Base-by-base conservation (phyloP, 2,888 invertebrate species). In the Pollenia griseotomentosa region DNA sequence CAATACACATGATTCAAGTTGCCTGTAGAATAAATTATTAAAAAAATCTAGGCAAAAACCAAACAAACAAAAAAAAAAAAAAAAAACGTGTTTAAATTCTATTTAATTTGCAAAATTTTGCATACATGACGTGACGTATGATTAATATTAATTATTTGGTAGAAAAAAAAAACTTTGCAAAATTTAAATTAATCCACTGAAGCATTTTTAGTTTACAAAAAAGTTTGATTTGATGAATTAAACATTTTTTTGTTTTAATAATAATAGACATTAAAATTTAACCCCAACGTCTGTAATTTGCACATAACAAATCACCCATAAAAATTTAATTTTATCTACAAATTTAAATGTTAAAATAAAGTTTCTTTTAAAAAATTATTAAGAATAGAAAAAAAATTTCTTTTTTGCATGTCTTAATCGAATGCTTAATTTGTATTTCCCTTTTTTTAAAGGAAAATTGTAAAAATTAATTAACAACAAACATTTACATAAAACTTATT, bases 381-480 rank as follows among this genome's bases (percentile, higher is more conserved):
- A 23, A 59, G 12, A 23, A 23, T 2, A 42, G 40, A 44, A 63
- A 8, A 66, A 63, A 9, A 42, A 65, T 65, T 23, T n/a, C n/a
- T 19, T 66, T 65, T 33, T 14, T 44, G 48, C 40, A 48, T 57
- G 63, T 65, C 55, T 42, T 74, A 23, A 82, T n/a, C 44, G n/a
- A 44, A 48, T 11, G 46, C 57, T 65, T 66, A 83, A 83, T 83
- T 55, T 14, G 57, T 57, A 78, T 78, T 78, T 83, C 48, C 78
- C 48, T 78, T 73, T 19, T 74, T 42, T 61, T 4, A 1, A 66
- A 66, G 61, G 3, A 59, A 23, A 11, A 57, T 23, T 59, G 59
- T n/a, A n/a, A n/a, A 42, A 55, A 4, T 40, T 74, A 57, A 40
- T 66, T 48, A 51, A 42, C 57, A 57, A 23, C 8, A 66, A 48